phyloP scores from a whole-genome alignment of 2,888 invertebrate genomes.

The Masnerella sp. region DNA sequence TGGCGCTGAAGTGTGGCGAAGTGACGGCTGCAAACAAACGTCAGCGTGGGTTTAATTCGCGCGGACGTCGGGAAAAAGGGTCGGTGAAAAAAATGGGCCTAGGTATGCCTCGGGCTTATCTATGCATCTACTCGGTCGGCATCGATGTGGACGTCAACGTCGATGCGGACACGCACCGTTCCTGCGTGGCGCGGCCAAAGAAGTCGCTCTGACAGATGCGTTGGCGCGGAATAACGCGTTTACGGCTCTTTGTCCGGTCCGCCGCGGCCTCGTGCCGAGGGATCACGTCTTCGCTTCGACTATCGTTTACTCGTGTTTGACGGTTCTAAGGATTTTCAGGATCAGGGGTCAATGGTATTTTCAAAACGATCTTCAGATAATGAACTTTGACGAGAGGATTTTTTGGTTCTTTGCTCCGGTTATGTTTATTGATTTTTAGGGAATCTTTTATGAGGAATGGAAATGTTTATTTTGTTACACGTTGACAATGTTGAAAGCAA shows the following conservation, averaged over 20 bases:
- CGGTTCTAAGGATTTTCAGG: too few relatives aligned
- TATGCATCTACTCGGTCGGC: conserved; percentile 56
- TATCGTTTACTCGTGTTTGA: not conserved
- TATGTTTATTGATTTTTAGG: too few relatives aligned
- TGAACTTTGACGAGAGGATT: too few relatives aligned
- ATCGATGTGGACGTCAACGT: conserved; percentile 60
- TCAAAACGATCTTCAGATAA: too few relatives aligned
- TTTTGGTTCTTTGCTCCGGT: too few relatives aligned
- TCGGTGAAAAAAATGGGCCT: conserved; percentile 21
- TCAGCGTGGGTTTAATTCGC: conserved; percentile 31
- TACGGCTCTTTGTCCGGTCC: conserved; percentile 75
- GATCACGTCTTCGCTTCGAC: conserved; percentile 66
- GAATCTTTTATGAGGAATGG: too few relatives aligned
- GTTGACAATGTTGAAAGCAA: too few relatives aligned
- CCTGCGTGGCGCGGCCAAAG: conserved; percentile 69
- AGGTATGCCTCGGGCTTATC: conserved; percentile 56
- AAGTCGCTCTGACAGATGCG: conserved; percentile 77
- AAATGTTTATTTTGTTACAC: too few relatives aligned
- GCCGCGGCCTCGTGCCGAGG: conserved; percentile 67
- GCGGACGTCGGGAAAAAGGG: conserved; percentile 24
- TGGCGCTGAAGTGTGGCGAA: conserved; percentile 30
- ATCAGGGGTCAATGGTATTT: too few relatives aligned
- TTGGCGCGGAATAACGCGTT: conserved; percentile 78
- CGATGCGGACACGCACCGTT: conserved; percentile 65
- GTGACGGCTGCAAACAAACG: conserved; percentile 39